Evolutionary conservation across 2,113 vertebrate species (phyloP).

Genomic region (Argyrosomus japonicus): DNA sequence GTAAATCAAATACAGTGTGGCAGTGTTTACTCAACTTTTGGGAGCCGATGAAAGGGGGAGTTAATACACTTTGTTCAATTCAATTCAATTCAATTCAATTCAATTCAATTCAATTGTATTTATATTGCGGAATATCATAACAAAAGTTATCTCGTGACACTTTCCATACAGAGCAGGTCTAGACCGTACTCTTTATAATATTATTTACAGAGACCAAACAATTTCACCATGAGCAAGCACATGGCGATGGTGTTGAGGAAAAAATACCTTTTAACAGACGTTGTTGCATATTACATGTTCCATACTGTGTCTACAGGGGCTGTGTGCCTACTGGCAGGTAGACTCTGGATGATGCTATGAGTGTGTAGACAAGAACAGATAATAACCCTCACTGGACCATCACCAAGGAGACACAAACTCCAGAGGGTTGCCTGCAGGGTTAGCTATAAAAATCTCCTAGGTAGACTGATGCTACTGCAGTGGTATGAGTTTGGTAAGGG

Average conservation of each 20-base stretch:
- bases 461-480: slow-evolving; percentile 22
- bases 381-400: slow-evolving; percentile 78
- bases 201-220: too few relatives aligned
- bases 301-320: slow-evolving; percentile 65
- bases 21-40: not conserved
- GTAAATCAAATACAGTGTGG: too few relatives aligned
- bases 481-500: not conserved
- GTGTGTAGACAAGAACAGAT: slow-evolving; percentile 69
- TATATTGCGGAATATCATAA: too few relatives aligned
- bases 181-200: too few relatives aligned
- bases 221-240: too few relatives aligned
- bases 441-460: slow-evolving; percentile 27
- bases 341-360: slow-evolving; percentile 57
- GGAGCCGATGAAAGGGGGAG: not conserved
- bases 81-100: too few relatives aligned
- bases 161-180: too few relatives aligned
- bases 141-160: too few relatives aligned
- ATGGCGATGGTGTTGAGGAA: too few relatives aligned
- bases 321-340: slow-evolving; percentile 62
- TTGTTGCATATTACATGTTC: slow-evolving; percentile 36
- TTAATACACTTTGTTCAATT: slow-evolving; percentile 3
- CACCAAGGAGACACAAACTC: slow-evolving; percentile 76
- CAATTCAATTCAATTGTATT: too few relatives aligned
- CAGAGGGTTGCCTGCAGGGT: slow-evolving; percentile 45
- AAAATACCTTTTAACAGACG: not conserved